Evolutionary conservation across 1,140 invertebrate species (phyloP).

Genomic region (Mylabris phalerata): DNA sequence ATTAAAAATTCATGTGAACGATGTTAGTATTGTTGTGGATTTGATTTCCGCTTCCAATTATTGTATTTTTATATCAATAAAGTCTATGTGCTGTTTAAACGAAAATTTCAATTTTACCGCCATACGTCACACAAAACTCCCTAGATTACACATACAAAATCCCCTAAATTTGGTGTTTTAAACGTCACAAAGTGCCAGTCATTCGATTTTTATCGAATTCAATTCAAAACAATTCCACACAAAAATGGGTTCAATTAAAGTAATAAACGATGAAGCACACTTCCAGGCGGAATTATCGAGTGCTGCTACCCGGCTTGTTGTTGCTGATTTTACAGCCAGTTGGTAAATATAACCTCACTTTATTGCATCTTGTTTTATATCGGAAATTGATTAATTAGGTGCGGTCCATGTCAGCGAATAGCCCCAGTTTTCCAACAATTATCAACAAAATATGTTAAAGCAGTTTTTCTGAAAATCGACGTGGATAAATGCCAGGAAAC

Average conservation of each 20-base stretch:
- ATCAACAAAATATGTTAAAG: constrained; percentile 76
- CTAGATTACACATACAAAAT: neutral
- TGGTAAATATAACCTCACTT: constrained; percentile 55
- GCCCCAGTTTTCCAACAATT: constrained; percentile 85
- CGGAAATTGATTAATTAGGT: constrained; percentile 52
- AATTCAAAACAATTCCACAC: neutral
- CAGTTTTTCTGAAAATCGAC: constrained; percentile 92
- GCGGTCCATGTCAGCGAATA: constrained; percentile 90
- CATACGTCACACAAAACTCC: neutral
- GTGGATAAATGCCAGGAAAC: constrained; percentile 84
- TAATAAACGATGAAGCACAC: constrained; percentile 65
- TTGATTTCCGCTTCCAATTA: too few relatives aligned
- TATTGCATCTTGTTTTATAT: neutral
- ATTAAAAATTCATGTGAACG: neutral
- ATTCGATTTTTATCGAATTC: neutral
- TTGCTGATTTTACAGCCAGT: constrained; percentile 88
- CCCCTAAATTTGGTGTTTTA: neutral
- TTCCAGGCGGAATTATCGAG: constrained; percentile 74
- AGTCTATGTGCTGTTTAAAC: too few relatives aligned
- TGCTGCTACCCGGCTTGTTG: constrained; percentile 81
- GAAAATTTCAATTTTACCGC: neutral
- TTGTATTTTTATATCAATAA: too few relatives aligned
- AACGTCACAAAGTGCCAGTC: constrained; percentile 11
- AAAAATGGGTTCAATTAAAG: constrained; percentile 42
- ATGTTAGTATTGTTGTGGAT: too few relatives aligned